Conservation (phyloP, 2,888 invertebrate species). For the Tipula unca region DNA sequence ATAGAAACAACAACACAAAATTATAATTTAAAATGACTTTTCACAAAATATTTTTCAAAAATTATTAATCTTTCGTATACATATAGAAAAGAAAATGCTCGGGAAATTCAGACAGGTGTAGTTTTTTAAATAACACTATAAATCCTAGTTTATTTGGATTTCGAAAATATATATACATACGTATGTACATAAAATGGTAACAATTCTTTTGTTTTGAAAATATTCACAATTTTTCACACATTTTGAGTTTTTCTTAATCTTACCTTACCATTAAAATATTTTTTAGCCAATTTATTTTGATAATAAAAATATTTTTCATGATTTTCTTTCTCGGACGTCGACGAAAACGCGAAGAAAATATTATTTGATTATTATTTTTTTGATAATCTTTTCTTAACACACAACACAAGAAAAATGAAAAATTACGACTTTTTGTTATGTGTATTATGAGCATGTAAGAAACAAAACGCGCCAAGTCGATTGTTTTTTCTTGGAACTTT, state of each 20-base stretch:
- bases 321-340: background rate
- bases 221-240: background rate
- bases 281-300: background rate
- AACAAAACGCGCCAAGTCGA: background rate
- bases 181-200: background rate
- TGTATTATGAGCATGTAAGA: background rate
- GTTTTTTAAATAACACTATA: slow-evolving; percentile 14
- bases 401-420: background rate
- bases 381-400: background rate
- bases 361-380: background rate
- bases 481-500: background rate
- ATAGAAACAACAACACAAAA: background rate
- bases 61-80: background rate
- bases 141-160: slow-evolving; percentile 1
- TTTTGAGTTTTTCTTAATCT: background rate
- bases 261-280: slow-evolving; percentile 3
- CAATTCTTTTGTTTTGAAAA: background rate
- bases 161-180: background rate
- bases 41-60: background rate
- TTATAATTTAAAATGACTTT: slow-evolving; percentile 3
- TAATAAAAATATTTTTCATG: slow-evolving; percentile 8
- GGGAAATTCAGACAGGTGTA: background rate
- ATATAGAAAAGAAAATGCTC: background rate
- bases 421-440: background rate
- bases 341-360: background rate